Evolutionary conservation across 2,797 vertebrate genomes (phyloP).

Genomic region (Sebastolobus altivelis): DNA sequence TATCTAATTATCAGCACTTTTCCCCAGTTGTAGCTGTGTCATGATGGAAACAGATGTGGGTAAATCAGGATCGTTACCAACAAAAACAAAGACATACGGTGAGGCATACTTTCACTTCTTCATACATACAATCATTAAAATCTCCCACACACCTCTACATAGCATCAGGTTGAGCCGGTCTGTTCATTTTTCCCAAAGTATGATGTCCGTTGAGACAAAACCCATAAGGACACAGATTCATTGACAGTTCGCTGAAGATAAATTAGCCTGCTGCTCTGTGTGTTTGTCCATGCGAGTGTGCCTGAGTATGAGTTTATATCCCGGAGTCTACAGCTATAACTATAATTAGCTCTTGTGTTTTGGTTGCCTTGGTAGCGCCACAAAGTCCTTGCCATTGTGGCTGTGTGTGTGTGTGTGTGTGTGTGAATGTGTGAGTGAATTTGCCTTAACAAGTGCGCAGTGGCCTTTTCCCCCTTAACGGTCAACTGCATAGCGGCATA

Average conservation of each 20-base stretch:
- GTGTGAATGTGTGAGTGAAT: constrained; percentile 29
- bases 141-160: neutral
- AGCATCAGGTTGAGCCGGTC: constrained; percentile 20
- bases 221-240: constrained; percentile 22
- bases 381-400: constrained; percentile 53
- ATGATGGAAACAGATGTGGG: neutral
- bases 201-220: constrained; percentile 9
- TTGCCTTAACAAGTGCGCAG: constrained; percentile 42
- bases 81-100: neutral
- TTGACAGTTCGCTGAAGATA: constrained; percentile 33
- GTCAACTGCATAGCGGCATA: constrained; percentile 11
- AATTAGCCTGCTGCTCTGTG: constrained; percentile 32
- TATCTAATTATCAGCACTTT: neutral
- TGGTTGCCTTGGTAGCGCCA: constrained; percentile 77
- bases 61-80: neutral
- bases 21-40: neutral
- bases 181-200: constrained; percentile 16
- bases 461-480: constrained; percentile 36
- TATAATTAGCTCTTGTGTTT: constrained; percentile 80
- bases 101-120: neutral
- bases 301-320: constrained; percentile 50
- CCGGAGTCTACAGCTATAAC: constrained; percentile 64
- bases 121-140: neutral
- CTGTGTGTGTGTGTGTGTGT: constrained; percentile 20
- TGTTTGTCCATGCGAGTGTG: constrained; percentile 51